A percentile compares a stretch with the other conserved stretches of the same genome.
These are phyloP conservation scores for Myripristis jacobus DNA, from an alignment of 2,797 vertebrate genomes.

Conservation along the genomic window DNA sequence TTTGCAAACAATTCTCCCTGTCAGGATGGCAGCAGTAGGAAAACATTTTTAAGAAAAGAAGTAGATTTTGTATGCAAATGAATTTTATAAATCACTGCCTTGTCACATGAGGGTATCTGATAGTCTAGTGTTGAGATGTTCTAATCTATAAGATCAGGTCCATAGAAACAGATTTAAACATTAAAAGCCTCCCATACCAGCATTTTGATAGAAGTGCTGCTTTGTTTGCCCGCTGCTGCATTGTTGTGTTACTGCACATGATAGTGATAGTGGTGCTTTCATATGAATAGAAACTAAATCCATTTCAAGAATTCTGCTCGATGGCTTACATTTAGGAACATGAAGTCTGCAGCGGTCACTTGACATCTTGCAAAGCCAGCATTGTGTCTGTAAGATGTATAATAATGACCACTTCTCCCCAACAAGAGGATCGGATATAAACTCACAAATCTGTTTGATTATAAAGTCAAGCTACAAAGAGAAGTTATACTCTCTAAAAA, in stretches of 20 bases:
- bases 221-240: neutral
- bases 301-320: neutral
- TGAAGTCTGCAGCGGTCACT: constrained; percentile 20
- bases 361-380: constrained; percentile 34
- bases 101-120: neutral
- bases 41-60: neutral
- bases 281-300: constrained; percentile 21
- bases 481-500: constrained; percentile 68
- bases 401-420: constrained; percentile 50
- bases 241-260: constrained; percentile 5
- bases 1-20: constrained; percentile 23
- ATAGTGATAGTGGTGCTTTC: constrained; percentile 9
- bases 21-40: neutral
- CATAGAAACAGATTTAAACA: neutral
- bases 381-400: constrained; percentile 49
- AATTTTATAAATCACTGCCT: constrained; percentile 14
- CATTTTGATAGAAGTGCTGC: neutral
- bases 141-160: neutral
- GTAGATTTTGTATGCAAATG: neutral
- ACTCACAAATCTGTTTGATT: constrained; percentile 74
- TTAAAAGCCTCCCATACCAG: neutral
- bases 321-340: neutral
- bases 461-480: constrained; percentile 64
- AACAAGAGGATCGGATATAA: constrained; percentile 50
- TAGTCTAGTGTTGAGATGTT: neutral